Conservation (phyloP, 2,113 vertebrate genomes). For the Microtus montanus region DNA sequence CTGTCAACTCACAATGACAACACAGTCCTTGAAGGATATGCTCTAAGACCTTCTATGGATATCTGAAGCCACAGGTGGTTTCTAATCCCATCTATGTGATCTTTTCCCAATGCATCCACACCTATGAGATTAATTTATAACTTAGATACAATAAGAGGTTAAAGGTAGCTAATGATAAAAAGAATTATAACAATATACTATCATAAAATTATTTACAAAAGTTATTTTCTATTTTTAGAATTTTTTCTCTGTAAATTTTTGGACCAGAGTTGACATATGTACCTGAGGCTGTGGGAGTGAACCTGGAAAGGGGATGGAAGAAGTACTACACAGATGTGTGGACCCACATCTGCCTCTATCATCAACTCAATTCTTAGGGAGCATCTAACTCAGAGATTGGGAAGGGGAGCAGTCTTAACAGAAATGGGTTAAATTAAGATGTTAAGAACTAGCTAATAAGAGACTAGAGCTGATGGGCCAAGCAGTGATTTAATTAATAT, state of each 20-base stretch:
- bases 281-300: background rate
- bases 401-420: background rate
- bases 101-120: background rate
- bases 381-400: background rate
- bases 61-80: background rate
- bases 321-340: background rate
- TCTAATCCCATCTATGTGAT: background rate
- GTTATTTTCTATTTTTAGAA: background rate
- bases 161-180: background rate
- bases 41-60: background rate
- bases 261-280: background rate
- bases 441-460: no score
- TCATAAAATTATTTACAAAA: conserved; percentile 1
- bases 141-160: background rate
- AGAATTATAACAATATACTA: background rate
- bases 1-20: background rate
- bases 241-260: background rate
- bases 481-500: no score
- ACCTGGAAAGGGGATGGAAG: background rate
- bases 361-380: background rate
- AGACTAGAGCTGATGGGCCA: no score
- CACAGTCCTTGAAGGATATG: background rate
- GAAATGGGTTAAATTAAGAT: no score
- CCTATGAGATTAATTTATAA: background rate
- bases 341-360: background rate